Base-by-base conservation (phyloP, 1,140 invertebrate genomes). In the Carposina sasakii region DNA sequence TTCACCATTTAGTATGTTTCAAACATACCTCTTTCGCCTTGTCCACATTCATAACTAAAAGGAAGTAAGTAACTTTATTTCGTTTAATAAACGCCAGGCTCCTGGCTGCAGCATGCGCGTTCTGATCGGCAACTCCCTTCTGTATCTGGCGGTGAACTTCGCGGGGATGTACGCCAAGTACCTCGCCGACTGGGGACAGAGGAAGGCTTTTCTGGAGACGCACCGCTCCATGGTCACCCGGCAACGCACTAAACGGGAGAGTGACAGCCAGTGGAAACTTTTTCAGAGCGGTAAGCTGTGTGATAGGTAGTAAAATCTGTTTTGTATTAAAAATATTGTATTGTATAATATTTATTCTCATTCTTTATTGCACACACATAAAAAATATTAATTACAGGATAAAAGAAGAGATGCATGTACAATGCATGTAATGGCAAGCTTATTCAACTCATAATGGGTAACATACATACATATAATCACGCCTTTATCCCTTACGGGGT, bases 151-250 rank as follows among this genome's bases (percentile, higher is more conserved):
- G 33, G 94, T 97, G 2, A 98, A 98, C 85, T 91, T 98, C 47
- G 94, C 95, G 17, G 97, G 97, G 16, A 92, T 98, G 89, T 99
- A 99, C 75, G 97, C 97, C 4, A 98, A 98, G 84, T 98, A 97
- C 81, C 85, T 98, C 36, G 98, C 96, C 0, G 97, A 99, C 81
- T 87, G 96, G 54, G 95, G 96, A 10, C 97, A 99, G 76, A 88
- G 97, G 39, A 94, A 98, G 74, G 97, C 97, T 0, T 99, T 99
- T 77, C 85, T 98, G 36, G 97, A 99, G 78, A 99, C 97, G 0
- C 92, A 97, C 65, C 89, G 95, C 44, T 98, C 96, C 10, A 96
- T 98, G 87, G 96, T 98, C 65, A 96, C 95, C n/a, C 86, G 97
- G 36, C 95, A 95, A 67, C 90, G 93, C 56, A 97, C 97, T 0